phyloP scores from a whole-genome alignment of 2,797 vertebrate species.

The Macroramphosus scolopax region DNA sequence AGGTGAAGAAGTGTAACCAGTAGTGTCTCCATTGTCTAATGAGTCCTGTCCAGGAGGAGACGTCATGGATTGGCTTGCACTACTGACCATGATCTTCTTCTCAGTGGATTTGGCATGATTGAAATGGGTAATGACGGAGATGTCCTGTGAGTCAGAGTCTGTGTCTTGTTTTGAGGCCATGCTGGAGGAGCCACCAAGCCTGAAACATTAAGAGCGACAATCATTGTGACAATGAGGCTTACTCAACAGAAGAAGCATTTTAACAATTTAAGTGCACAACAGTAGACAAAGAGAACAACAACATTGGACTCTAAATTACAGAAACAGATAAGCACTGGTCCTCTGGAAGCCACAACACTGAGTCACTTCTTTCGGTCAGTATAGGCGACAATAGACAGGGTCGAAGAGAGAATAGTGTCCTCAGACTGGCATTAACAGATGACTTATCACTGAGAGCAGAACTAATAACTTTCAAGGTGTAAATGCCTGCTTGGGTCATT shows the following conservation, averaged over 20 bases:
- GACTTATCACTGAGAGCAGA: no score
- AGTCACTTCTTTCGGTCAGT: conserved; percentile 22
- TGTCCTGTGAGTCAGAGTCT: conserved; percentile 90
- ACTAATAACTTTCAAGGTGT: conserved; percentile 12
- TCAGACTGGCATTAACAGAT: conserved; percentile 13
- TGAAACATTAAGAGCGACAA: conserved; percentile 59
- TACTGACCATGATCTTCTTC: conserved; percentile 82
- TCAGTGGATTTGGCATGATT: conserved; percentile 83
- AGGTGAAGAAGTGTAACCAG: conserved; percentile 66
- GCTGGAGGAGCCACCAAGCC: conserved; percentile 88
- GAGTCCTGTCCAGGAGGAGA: conserved; percentile 81
- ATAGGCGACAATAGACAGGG: conserved; percentile 18
- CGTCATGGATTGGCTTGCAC: conserved; percentile 83
- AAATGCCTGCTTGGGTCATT: conserved; percentile 3
- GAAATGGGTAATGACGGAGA: conserved; percentile 57
- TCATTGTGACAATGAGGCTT: conserved; percentile 17
- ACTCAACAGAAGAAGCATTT: background rate
- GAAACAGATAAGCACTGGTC: conserved; percentile 12
- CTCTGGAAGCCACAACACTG: background rate
- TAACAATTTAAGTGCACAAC: background rate
- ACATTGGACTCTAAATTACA: conserved; percentile 13
- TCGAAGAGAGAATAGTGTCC: conserved; percentile 11
- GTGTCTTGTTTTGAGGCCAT: conserved; percentile 96
- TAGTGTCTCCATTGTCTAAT: conserved; percentile 70
- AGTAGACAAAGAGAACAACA: conserved; percentile 14